Evolutionary conservation across 2,888 invertebrate genomes (phyloP), one percentile per base, ranked within the genome.

Genomic region (Blomia tropicalis): DNA sequence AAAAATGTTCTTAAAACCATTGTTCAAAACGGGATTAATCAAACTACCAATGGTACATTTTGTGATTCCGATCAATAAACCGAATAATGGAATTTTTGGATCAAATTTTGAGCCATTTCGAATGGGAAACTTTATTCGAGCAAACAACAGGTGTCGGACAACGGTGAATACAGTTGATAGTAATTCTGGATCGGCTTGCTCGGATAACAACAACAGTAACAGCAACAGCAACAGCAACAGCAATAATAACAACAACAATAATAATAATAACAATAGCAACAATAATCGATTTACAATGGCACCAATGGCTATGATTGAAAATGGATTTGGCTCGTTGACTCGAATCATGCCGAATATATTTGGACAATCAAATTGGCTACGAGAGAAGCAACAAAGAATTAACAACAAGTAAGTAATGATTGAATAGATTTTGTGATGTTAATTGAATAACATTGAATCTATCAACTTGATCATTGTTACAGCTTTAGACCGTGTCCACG

Each of bases 31-130:
- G 2, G 56, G 56, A 11, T 2, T 29, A 14, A 22, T 56, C 4
- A 3, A 29, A 2, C 11, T 29, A 36, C 56, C 56, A 31, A 56
- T 56, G 56, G 25, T 56, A 4, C 56, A 56, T 25, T 56, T 56
- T 29, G 56, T 56, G 2, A 56, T 56, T 11, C 56, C 56, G n/a
- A 22, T 56, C 23, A 22, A 47, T 14, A 47, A 47, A n/a, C 7
- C 7, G 11, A 27, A 27, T n/a, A 27, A 36, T n/a, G n/a, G n/a
- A n/a, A n/a, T n/a, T n/a, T n/a, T n/a, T n/a, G n/a, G n/a, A n/a
- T n/a, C n/a, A n/a, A n/a, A n/a, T n/a, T n/a, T n/a, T n/a, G n/a
- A n/a, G n/a, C n/a, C n/a, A n/a, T n/a, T n/a, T n/a, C n/a, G n/a
- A n/a, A n/a, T n/a, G n/a, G n/a, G n/a, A n/a, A n/a, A n/a, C n/a